Conservation (phyloP, 2,888 invertebrate genomes). For the Drepana falcataria region DNA sequence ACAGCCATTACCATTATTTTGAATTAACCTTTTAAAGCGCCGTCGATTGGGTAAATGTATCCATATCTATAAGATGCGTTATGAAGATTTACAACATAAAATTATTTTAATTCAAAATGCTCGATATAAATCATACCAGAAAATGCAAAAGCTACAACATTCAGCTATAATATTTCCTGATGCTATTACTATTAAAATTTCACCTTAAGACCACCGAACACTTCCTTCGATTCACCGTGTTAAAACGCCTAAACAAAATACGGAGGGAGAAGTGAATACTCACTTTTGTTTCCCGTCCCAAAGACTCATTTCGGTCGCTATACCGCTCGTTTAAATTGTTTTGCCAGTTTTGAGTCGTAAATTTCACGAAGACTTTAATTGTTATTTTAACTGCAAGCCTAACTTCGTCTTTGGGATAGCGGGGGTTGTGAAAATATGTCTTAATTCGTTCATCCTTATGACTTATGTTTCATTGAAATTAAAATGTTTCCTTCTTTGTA, state of each 20-base stretch:
- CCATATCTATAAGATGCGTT: conserved; percentile 20
- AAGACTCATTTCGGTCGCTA: conserved; percentile 63
- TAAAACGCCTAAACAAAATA: conserved; percentile 57
- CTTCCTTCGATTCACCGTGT: conserved; percentile 41
- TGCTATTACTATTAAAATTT: conserved; percentile 73
- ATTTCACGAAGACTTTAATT: conserved; percentile 76
- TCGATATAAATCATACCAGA: background rate
- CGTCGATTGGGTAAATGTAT: conserved; percentile 48
- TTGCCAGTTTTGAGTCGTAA: conserved; percentile 75
- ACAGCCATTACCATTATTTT: conserved; percentile 74
- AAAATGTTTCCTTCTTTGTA: conserved; percentile 40
- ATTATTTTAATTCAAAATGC: conserved; percentile 1
- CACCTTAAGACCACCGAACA: conserved; percentile 56
- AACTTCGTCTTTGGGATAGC: conserved; percentile 58
- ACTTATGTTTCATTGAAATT: conserved; percentile 69
- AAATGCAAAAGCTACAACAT: conserved; percentile 45
- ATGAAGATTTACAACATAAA: background rate
- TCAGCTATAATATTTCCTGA: conserved; percentile 67
- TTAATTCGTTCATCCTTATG: conserved; percentile 72
- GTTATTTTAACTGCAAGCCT: conserved; percentile 78
- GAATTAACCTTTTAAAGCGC: conserved; percentile 61
- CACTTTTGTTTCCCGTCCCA: conserved; percentile 67
- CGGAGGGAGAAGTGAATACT: conserved; percentile 54
- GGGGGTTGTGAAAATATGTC: conserved; percentile 71
- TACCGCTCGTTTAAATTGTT: conserved; percentile 70